Conservation (phyloP, 2,113 vertebrate genomes). For the Xyliphius kryptos region DNA sequence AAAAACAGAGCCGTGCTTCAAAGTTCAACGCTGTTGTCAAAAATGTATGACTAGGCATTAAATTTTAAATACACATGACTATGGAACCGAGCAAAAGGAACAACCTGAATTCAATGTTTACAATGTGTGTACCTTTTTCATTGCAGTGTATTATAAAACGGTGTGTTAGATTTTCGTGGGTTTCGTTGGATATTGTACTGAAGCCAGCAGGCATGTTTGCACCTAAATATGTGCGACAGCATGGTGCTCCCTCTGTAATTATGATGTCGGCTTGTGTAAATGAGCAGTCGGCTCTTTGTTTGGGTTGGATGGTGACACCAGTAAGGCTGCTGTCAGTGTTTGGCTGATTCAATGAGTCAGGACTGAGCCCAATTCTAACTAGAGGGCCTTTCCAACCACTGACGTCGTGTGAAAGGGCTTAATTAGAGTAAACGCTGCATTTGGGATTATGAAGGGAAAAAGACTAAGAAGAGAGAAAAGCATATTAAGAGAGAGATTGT, state of each 20-base stretch:
- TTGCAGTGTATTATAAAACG: no score
- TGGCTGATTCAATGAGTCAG: constrained; percentile 3
- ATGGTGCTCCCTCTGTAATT: not conserved
- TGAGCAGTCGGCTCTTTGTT: constrained; percentile 44
- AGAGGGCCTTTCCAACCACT: constrained; percentile 34
- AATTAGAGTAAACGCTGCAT: constrained; percentile 58
- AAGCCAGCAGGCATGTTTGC: not conserved
- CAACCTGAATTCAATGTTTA: no score
- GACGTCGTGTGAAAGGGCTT: constrained; percentile 61
- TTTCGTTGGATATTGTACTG: not conserved
- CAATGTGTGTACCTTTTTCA: no score
- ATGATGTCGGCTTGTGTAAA: constrained; percentile 47
- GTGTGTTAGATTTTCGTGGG: no score
- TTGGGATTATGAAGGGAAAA: constrained; percentile 10
- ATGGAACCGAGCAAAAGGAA: no score
- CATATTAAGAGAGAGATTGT: no score
- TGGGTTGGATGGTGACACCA: constrained; percentile 9
- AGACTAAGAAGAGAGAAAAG: no score
- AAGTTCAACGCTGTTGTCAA: no score
- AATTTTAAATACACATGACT: no score
- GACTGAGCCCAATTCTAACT: constrained; percentile 27
- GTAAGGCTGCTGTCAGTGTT: not conserved
- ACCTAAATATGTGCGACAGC: not conserved
- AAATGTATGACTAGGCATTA: no score
- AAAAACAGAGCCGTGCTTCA: no score